phyloP scores from a whole-genome alignment of 2,797 vertebrate species.

The Agapornis canus region DNA sequence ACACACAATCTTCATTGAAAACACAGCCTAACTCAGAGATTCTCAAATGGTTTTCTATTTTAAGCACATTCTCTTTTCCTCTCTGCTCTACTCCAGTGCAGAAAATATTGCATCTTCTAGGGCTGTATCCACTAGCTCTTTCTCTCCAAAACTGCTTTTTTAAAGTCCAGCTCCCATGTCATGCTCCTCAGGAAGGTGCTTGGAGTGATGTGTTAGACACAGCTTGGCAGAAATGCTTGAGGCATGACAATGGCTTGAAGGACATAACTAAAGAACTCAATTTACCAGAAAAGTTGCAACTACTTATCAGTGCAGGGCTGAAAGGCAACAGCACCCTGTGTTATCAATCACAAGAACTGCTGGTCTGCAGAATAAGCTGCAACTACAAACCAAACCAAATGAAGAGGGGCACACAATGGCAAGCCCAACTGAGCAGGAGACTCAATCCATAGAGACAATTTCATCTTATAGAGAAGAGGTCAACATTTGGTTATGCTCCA shows the following conservation, averaged over 20 bases:
- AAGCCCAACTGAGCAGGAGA: background rate
- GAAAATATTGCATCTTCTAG: background rate
- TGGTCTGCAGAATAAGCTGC: background rate
- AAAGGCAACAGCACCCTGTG: background rate
- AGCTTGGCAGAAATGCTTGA: background rate
- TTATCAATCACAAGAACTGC: background rate
- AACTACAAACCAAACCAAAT: background rate
- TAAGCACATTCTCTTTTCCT: background rate
- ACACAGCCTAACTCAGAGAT: background rate
- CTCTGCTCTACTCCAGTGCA: background rate
- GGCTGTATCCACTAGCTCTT: background rate
- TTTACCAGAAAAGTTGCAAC: background rate
- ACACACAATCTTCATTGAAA: background rate
- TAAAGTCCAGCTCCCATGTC: background rate
- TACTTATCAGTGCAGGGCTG: accelerated
- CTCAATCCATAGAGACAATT: background rate
- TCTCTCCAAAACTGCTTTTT: background rate
- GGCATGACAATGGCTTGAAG: background rate
- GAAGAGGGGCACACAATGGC: background rate
- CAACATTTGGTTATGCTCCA: background rate
- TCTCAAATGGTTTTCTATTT: background rate
- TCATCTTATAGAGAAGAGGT: background rate
- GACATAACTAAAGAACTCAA: background rate
- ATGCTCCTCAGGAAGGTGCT: background rate
- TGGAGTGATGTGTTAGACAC: accelerated